Conservation (phyloP, 2,888 invertebrate genomes). For the Icerya purchasi region DNA sequence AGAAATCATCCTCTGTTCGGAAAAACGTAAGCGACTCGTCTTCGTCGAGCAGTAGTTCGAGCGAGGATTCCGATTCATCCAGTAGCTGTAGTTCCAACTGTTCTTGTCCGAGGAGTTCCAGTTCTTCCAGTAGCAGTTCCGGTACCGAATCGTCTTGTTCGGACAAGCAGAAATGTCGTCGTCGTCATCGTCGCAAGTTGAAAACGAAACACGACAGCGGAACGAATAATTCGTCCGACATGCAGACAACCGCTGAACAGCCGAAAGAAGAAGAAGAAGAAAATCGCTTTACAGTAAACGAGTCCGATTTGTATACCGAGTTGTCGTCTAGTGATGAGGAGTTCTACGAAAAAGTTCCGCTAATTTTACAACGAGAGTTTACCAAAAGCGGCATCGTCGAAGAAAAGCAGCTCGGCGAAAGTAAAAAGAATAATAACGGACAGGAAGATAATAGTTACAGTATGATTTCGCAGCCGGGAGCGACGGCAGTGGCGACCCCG, state of each 20-base stretch:
- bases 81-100: slow-evolving; percentile 68
- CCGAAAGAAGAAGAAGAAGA: slow-evolving; percentile 15
- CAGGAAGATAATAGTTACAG: background rate
- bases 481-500: no score
- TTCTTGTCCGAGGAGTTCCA: slow-evolving; percentile 47
- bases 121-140: slow-evolving; percentile 32
- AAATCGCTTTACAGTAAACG: slow-evolving; percentile 26
- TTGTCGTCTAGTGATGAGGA: slow-evolving; percentile 73
- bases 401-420: background rate
- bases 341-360: slow-evolving; percentile 66
- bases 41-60: slow-evolving; percentile 54
- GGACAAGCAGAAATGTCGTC: background rate
- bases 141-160: background rate
- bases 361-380: background rate
- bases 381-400: background rate
- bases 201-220: slow-evolving; percentile 15
- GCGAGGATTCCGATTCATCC: slow-evolving; percentile 48
- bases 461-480: background rate
- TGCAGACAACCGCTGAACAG: slow-evolving; percentile 4
- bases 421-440: background rate
- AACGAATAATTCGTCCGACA: slow-evolving; percentile 14
- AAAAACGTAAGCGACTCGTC: slow-evolving; percentile 26
- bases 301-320: slow-evolving; percentile 65
- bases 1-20: background rate
- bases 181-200: slow-evolving; percentile 11